A percentile compares a stretch with the other conserved stretches of the same genome.
phyloP scores from a whole-genome alignment of 2,797 vertebrate species.

The Smutsia gigantea region DNA sequence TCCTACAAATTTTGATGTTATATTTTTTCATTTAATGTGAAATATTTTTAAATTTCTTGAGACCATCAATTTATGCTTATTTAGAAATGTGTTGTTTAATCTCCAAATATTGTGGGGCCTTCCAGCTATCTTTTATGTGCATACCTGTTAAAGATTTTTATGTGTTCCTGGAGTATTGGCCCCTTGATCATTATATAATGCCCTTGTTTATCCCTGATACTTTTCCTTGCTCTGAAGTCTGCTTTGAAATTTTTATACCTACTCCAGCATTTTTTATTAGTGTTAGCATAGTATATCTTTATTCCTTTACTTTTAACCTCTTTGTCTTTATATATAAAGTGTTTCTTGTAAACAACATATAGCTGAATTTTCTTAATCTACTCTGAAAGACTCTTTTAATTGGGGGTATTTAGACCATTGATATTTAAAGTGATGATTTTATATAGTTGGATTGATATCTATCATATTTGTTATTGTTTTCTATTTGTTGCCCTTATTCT shows the following conservation, averaged over 20 bases:
- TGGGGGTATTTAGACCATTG: not conserved
- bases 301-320: not conserved
- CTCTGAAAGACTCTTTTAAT: not conserved
- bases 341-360: not conserved
- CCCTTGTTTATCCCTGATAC: not conserved
- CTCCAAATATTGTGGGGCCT: not conserved
- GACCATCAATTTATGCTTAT: not conserved
- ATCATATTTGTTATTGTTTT: not conserved
- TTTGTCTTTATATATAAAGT: not conserved
- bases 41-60: not conserved
- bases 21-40: constrained; percentile 20
- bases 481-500: not conserved
- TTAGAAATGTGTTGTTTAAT: not conserved
- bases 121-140: not conserved
- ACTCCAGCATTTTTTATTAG: not conserved
- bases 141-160: not conserved
- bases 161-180: not conserved
- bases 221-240: not conserved
- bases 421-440: not conserved
- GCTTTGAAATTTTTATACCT: not conserved
- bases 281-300: not conserved
- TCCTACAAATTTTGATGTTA: not conserved
- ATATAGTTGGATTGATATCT: not conserved
- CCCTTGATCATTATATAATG: not conserved
- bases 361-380: not conserved